phyloP scores from a whole-genome alignment of 2,888 invertebrate genomes.

The Yponomeuta sedellus region DNA sequence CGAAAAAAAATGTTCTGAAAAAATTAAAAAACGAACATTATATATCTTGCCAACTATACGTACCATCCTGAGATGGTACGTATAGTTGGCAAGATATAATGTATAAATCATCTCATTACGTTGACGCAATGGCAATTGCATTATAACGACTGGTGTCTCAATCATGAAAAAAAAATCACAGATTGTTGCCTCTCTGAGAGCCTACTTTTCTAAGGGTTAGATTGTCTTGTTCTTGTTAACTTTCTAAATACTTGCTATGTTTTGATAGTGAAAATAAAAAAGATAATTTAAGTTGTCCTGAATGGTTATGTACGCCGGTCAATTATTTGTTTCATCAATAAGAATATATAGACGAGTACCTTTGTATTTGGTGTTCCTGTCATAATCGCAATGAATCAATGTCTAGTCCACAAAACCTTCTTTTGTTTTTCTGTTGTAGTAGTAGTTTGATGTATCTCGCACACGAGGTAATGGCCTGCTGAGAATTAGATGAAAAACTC shows the following conservation, averaged over 20 bases:
- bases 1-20: no score
- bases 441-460: neutral
- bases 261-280: neutral
- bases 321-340: neutral
- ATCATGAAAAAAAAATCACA: no score
- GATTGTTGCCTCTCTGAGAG: no score
- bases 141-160: no score
- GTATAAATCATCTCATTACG: no score
- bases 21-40: no score
- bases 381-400: conserved; percentile 1
- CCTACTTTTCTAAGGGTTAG: no score
- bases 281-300: neutral
- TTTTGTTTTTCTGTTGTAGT: neutral
- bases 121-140: no score
- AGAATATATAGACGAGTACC: neutral
- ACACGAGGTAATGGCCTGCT: neutral
- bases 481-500: neutral
- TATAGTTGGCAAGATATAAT: no score
- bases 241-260: neutral
- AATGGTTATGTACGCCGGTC: neutral
- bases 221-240: no score
- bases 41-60: no score
- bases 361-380: neutral
- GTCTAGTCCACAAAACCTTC: neutral
- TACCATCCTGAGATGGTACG: no score